phyloP scores from a whole-genome alignment of 2,797 vertebrate species.

The Austrolebias charrua region DNA sequence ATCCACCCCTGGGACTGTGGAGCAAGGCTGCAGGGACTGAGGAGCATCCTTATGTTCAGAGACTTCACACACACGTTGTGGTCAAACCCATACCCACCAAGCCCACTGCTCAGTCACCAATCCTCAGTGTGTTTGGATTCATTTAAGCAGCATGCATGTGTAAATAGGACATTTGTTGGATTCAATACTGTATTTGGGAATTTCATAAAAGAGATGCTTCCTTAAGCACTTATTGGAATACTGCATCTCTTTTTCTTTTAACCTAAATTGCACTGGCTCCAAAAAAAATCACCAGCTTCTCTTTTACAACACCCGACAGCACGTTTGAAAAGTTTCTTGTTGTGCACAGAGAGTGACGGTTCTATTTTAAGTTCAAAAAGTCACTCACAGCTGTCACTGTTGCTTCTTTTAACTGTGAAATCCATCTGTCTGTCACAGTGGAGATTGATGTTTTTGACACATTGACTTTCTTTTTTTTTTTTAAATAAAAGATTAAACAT shows the following conservation, averaged over 20 bases:
- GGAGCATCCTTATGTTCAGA: slow-evolving; percentile 73
- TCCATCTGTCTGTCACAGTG: slow-evolving; percentile 57
- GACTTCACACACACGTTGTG: slow-evolving; percentile 88
- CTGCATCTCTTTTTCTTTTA: slow-evolving; percentile 52
- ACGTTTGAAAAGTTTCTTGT: slow-evolving; percentile 54
- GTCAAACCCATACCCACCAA: slow-evolving; percentile 98
- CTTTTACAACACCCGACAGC: slow-evolving; percentile 50
- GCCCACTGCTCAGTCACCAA: slow-evolving; percentile 83
- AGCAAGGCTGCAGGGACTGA: slow-evolving; percentile 76
- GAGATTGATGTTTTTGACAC: slow-evolving; percentile 60
- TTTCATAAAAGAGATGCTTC: slow-evolving; percentile 40
- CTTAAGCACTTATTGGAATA: slow-evolving; percentile 69
- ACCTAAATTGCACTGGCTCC: slow-evolving; percentile 65
- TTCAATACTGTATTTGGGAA: slow-evolving; percentile 19
- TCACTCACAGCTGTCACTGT: slow-evolving; percentile 56
- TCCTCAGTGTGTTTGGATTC: slow-evolving; percentile 95
- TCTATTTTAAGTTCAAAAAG: slow-evolving; percentile 44
- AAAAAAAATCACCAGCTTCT: slow-evolving; percentile 38
- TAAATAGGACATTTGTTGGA: slow-evolving; percentile 50
- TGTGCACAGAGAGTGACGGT: slow-evolving; percentile 29
- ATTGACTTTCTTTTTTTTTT: slow-evolving; percentile 69
- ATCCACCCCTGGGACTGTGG: slow-evolving; percentile 82
- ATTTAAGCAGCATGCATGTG: slow-evolving; percentile 77
- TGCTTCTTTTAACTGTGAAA: slow-evolving; percentile 53
- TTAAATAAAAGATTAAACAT: slow-evolving; percentile 69